Percentiles rank a stretch among this genome's conserved stretches.
Conservation (phyloP, 2,888 invertebrate species). For the Drosophila anomalipes region DNA sequence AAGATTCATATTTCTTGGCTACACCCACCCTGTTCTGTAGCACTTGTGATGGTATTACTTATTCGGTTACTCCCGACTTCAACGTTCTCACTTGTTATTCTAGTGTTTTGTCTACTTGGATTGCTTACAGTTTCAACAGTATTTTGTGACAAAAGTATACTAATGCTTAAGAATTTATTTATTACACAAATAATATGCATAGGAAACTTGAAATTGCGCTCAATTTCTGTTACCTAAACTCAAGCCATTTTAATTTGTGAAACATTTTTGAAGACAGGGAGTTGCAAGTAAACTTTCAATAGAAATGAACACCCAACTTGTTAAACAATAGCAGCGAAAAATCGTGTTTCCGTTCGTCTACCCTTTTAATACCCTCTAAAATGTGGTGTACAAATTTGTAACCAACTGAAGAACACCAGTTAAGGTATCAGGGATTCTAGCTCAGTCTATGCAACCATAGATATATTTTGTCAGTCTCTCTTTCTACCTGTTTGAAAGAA, state of each 20-base stretch:
- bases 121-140: background rate
- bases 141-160: background rate
- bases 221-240: slow-evolving; percentile 12
- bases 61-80: no score
- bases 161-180: background rate
- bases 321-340: slow-evolving; percentile 23
- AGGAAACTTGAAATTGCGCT: background rate
- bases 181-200: background rate
- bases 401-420: background rate
- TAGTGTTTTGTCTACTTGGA: background rate
- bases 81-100: background rate
- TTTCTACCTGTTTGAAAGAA: background rate
- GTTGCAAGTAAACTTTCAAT: slow-evolving; percentile 38
- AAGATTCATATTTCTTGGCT: background rate
- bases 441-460: background rate
- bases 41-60: background rate
- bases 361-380: no score
- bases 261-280: slow-evolving; percentile 28
- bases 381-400: background rate
- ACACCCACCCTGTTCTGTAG: background rate
- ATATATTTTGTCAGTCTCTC: background rate
- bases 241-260: slow-evolving; percentile 41
- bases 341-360: background rate
- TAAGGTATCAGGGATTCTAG: background rate
- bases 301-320: slow-evolving; percentile 62